Conservation (phyloP, 2,113 vertebrate genomes). For the Mola mola region DNA sequence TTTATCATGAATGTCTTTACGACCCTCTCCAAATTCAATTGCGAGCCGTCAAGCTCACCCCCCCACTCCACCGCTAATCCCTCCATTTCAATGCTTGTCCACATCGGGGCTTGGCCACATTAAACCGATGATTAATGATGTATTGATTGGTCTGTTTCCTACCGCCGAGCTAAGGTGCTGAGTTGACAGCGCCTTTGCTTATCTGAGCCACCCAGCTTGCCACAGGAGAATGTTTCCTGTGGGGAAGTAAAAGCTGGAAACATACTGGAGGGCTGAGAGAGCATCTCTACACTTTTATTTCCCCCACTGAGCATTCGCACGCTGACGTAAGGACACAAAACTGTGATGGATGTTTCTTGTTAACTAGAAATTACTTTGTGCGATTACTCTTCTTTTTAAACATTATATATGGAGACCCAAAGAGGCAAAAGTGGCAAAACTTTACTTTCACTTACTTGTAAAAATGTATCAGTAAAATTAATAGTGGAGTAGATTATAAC, state of each 20-base stretch:
- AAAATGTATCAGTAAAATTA: too few relatives aligned
- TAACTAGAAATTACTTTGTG: too few relatives aligned
- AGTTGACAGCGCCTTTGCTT: conserved; percentile 76
- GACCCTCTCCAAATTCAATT: conserved; percentile 43
- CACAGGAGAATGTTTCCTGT: conserved; percentile 62
- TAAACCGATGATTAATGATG: conserved; percentile 81
- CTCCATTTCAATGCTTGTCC: conserved; percentile 76
- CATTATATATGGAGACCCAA: background rate
- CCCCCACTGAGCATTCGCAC: conserved; percentile 22
- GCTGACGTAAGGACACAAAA: conserved; percentile 2
- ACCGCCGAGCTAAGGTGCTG: conserved; percentile 72
- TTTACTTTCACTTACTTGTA: too few relatives aligned
- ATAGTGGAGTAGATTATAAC: too few relatives aligned
- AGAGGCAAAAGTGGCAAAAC: too few relatives aligned
- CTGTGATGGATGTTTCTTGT: conserved; percentile 40
- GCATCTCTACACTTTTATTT: conserved; percentile 63
- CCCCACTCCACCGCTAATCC: conserved; percentile 70
- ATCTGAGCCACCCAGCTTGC: conserved; percentile 77
- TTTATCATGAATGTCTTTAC: conserved; percentile 48
- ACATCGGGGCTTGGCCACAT: conserved; percentile 68
- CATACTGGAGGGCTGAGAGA: conserved; percentile 25
- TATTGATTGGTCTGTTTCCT: conserved; percentile 78
- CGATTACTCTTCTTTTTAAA: too few relatives aligned
- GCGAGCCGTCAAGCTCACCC: conserved; percentile 48
- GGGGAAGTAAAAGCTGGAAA: conserved; percentile 41